Percentiles rank a stretch among this genome's conserved stretches.
Conservation (phyloP, 2,113 vertebrate genomes). For the Entelurus aequoreus region DNA sequence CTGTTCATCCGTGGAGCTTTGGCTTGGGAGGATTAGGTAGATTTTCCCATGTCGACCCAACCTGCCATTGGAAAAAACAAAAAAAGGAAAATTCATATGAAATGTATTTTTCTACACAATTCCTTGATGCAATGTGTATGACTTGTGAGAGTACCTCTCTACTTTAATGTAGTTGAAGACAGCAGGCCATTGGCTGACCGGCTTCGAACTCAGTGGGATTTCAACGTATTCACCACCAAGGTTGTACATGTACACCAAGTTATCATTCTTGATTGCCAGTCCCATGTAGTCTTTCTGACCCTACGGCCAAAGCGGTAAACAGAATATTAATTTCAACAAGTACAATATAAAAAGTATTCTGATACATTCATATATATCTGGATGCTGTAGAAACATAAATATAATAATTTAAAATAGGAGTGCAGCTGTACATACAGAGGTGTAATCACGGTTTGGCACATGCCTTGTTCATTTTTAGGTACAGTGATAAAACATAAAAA, state of each 20-base stretch:
- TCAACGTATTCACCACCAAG: slow-evolving; percentile 87
- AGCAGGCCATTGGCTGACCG: slow-evolving; percentile 91
- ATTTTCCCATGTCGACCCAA: slow-evolving; percentile 91
- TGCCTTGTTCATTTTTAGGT: no score
- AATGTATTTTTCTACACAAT: not conserved
- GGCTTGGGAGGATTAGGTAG: slow-evolving; percentile 88
- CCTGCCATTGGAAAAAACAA: slow-evolving; percentile 57
- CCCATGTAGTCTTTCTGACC: slow-evolving; percentile 89
- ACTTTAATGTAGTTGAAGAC: slow-evolving; percentile 94
- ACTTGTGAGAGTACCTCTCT: slow-evolving; percentile 77
- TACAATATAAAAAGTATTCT: no score
- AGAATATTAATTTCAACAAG: not conserved
- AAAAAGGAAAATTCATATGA: not conserved
- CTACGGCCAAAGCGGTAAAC: slow-evolving; percentile 57
- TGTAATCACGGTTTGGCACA: no score
- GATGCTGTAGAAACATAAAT: no score
- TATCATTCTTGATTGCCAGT: slow-evolving; percentile 92
- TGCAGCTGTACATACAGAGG: no score
- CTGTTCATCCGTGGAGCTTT: slow-evolving; percentile 84
- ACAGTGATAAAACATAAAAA: no score
- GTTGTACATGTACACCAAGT: slow-evolving; percentile 90
- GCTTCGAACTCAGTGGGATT: slow-evolving; percentile 88
- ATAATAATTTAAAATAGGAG: no score
- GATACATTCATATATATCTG: no score
- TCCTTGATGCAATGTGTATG: not conserved